phyloP scores from a whole-genome alignment of 1,140 invertebrate genomes.

The Manduca sexta region DNA sequence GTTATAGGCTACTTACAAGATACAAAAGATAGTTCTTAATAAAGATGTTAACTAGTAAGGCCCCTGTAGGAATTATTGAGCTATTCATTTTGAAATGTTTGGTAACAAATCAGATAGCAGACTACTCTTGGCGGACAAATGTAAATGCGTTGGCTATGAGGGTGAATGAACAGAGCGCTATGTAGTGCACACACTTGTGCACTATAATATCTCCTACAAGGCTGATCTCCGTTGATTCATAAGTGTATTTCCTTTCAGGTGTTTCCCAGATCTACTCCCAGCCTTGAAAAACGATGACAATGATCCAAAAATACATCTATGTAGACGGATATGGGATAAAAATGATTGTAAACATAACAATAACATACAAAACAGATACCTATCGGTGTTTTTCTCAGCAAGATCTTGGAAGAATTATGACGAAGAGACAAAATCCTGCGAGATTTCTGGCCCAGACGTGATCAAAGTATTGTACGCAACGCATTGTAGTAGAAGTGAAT shows the following conservation, averaged over 20 bases:
- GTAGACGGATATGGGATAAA: not conserved
- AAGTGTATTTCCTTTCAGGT: not conserved
- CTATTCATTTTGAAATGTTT: too few relatives aligned
- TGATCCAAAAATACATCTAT: not conserved
- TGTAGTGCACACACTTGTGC: too few relatives aligned
- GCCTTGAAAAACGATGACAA: not conserved
- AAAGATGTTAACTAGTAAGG: too few relatives aligned
- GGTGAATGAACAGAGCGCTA: too few relatives aligned
- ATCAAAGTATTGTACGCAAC: constrained; percentile 77
- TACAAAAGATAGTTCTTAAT: too few relatives aligned
- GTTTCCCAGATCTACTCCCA: not conserved
- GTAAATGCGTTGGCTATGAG: too few relatives aligned
- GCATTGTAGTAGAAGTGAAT: constrained; percentile 74
- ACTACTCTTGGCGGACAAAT: too few relatives aligned
- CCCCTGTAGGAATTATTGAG: too few relatives aligned
- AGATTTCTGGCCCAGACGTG: too few relatives aligned
- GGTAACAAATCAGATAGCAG: too few relatives aligned
- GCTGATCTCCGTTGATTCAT: constrained; percentile 5
- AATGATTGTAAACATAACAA: not conserved
- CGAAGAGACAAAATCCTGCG: constrained; percentile 21
- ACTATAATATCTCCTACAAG: too few relatives aligned
- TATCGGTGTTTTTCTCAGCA: constrained; percentile 69
- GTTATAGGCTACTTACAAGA: too few relatives aligned
- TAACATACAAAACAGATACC: constrained; percentile 2
- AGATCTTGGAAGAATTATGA: constrained; percentile 66